phyloP scores from a whole-genome alignment of 2,797 vertebrate species.

The Catamblyrhynchus diadema region DNA sequence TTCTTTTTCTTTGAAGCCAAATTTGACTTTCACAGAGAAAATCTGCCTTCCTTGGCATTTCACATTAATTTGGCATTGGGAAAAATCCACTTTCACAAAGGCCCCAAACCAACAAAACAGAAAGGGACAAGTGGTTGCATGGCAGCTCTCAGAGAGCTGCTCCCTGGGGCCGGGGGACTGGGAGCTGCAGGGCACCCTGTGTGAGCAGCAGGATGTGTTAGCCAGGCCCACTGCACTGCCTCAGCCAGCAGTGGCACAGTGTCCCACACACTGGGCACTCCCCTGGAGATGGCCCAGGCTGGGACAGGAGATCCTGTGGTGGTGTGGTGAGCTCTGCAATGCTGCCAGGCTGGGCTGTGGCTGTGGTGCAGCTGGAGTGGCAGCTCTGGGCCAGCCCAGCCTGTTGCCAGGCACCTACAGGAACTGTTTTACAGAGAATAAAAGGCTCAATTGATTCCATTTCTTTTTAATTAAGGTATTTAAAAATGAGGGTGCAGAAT shows the following conservation, averaged over 20 bases:
- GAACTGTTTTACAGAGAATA: neutral
- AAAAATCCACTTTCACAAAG: neutral
- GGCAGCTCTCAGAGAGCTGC: neutral
- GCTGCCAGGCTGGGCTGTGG: neutral
- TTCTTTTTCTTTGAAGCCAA: neutral
- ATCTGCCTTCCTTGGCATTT: neutral
- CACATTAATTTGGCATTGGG: neutral
- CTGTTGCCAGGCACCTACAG: neutral
- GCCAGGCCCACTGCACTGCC: neutral
- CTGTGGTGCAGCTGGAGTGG: neutral
- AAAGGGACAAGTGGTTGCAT: neutral
- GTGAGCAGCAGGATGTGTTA: neutral
- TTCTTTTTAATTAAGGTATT: neutral
- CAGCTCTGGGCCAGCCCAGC: neutral
- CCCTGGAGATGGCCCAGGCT: too few species aligned
- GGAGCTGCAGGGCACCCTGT: neutral
- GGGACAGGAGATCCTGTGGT: too few species aligned
- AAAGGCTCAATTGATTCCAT: neutral
- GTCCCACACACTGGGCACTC: rapidly evolving
- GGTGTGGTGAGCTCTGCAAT: neutral
- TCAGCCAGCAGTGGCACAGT: neutral
- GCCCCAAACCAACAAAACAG: neutral
- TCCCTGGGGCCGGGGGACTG: neutral
- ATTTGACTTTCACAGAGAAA: neutral
- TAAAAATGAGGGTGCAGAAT: neutral